These are phyloP conservation scores for Ericerus pela DNA, from an alignment of 1,140 invertebrate genomes.

Conservation along the genomic window DNA sequence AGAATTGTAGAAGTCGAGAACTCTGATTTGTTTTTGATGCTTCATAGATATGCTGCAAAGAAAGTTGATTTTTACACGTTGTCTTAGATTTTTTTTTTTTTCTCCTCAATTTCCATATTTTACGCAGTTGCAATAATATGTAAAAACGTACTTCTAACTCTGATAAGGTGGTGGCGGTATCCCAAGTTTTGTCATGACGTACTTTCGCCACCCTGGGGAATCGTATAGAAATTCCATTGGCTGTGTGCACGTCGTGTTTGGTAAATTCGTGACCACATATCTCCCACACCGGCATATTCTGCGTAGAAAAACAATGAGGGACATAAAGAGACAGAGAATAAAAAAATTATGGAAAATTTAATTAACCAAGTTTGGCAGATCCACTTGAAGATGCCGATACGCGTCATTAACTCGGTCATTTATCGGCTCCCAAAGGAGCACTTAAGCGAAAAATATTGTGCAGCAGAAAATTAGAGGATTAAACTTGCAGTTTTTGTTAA, in stretches of 20 bases:
- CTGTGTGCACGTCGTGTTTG: conserved; percentile 71
- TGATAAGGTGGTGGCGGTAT: conserved; percentile 61
- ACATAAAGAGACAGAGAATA: too few relatives aligned
- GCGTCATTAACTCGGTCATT: too few relatives aligned
- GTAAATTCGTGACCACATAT: conserved; percentile 86
- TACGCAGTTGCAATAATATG: not conserved
- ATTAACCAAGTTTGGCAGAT: too few relatives aligned
- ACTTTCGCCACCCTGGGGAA: conserved; percentile 79
- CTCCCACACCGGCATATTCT: conserved; percentile 65
- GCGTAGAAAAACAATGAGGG: not conserved
- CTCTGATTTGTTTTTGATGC: not conserved
- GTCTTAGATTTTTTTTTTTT: not conserved
- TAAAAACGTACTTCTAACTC: conserved; percentile 39
- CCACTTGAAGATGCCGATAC: too few relatives aligned
- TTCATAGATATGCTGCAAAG: not conserved
- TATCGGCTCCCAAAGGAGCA: too few relatives aligned
- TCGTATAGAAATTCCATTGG: conserved; percentile 77
- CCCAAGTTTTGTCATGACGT: conserved; percentile 67
- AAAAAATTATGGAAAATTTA: too few relatives aligned
- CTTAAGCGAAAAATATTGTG: too few relatives aligned
- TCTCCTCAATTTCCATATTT: not conserved
- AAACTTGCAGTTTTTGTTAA: too few relatives aligned
- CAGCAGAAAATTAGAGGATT: too few relatives aligned
- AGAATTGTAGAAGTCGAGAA: not conserved
- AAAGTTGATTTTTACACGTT: not conserved